Conservation (phyloP, 2,888 invertebrate species). For the Archips crataeganus region DNA sequence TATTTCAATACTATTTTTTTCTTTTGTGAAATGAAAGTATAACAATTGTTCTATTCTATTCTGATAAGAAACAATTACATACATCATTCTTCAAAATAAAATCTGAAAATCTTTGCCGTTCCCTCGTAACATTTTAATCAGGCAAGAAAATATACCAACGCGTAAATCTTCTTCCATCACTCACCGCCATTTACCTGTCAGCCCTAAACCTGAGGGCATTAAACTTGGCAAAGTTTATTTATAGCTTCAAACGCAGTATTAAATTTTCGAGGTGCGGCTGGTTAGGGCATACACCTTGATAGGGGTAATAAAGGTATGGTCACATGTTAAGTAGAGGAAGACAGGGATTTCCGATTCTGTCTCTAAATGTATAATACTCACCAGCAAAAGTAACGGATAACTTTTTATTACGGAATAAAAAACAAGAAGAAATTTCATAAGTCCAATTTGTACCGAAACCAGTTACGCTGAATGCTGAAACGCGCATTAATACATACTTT, state of each 20-base stretch:
- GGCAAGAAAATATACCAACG: background rate
- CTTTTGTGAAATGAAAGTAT: no score
- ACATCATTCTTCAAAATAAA: background rate
- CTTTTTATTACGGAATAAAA: no score
- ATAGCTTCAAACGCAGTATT: constrained; percentile 20
- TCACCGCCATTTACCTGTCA: constrained; percentile 22
- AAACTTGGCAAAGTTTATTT: constrained; percentile 30
- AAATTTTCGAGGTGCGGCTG: background rate
- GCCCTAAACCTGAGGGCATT: constrained; percentile 21
- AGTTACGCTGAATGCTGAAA: no score
- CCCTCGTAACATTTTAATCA: constrained; percentile 1
- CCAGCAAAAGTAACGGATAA: no score
- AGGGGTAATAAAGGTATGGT: background rate
- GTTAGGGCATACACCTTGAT: background rate
- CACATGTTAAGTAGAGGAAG: background rate
- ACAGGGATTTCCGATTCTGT: background rate
- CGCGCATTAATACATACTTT: no score
- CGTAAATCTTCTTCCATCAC: constrained; percentile 19
- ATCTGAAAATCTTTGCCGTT: background rate
- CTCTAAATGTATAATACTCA: no score
- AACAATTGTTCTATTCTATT: no score
- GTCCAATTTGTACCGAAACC: no score
- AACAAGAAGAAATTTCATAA: no score
- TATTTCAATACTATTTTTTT: no score
- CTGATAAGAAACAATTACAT: background rate